Evolutionary conservation across 2,797 vertebrate species (phyloP).

Genomic region (Tachyglossus aculeatus): DNA sequence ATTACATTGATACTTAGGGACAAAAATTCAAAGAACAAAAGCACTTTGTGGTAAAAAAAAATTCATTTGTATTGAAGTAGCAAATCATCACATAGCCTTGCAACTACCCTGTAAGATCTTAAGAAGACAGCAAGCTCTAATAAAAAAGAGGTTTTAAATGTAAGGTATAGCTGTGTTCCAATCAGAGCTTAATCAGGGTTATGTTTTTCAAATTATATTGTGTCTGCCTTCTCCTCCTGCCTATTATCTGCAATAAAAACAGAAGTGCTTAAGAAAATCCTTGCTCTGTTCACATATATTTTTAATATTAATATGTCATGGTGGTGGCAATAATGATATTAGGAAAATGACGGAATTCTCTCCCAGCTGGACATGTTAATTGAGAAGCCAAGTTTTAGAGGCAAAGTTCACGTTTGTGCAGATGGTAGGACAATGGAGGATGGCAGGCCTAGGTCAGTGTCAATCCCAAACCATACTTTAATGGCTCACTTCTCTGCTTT

Average conservation of each 20-base stretch:
- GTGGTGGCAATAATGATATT: conserved; percentile 89
- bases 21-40: conserved; percentile 40
- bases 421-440: conserved; percentile 91
- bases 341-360: conserved; percentile 91
- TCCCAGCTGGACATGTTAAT: conserved; percentile 97
- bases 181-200: conserved; percentile 79
- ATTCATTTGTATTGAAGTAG: conserved; percentile 53
- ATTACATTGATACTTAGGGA: conserved; percentile 40
- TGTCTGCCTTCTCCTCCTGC: conserved; percentile 77
- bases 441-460: conserved; percentile 89
- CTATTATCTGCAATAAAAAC: conserved; percentile 83
- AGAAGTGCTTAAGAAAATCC: conserved; percentile 74
- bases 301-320: conserved; percentile 90
- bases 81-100: conserved; percentile 48
- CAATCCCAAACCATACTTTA: conserved; percentile 85
- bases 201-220: conserved; percentile 80
- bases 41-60: conserved; percentile 46
- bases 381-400: conserved; percentile 93
- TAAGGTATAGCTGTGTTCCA: conserved; percentile 66
- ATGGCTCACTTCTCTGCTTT: conserved; percentile 80
- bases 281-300: conserved; percentile 78
- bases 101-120: conserved; percentile 26
- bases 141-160: conserved; percentile 72
- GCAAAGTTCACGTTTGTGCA: conserved; percentile 95
- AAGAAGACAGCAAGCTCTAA: conserved; percentile 51